phyloP scores from a whole-genome alignment of 2,888 invertebrate genomes.

The Drosophila silvestris region DNA sequence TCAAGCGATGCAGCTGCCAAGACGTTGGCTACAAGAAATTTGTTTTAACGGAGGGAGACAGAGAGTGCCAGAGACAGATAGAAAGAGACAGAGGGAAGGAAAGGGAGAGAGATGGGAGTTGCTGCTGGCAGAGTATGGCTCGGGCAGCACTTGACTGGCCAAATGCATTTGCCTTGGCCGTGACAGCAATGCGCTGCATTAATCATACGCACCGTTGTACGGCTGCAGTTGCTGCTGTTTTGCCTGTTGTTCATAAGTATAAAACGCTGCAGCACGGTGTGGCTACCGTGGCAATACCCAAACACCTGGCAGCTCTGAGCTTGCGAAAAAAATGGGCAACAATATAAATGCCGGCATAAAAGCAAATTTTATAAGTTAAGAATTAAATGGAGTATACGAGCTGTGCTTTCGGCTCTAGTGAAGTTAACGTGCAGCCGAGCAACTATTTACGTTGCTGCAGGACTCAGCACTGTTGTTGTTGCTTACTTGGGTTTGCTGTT shows the following conservation, averaged over 20 bases:
- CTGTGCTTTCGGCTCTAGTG: constrained; percentile 51
- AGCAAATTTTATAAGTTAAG: constrained; percentile 65
- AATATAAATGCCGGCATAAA: constrained; percentile 13
- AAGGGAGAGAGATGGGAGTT: neutral
- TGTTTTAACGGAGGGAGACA: constrained; percentile 15
- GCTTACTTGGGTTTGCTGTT: constrained; percentile 8
- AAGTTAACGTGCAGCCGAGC: constrained; percentile 56
- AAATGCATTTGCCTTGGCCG: constrained; percentile 46
- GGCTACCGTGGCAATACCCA: constrained; percentile 16
- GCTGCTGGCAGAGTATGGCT: neutral
- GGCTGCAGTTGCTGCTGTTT: constrained; percentile 9
- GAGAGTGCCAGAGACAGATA: neutral
- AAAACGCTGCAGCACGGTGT: constrained; percentile 27
- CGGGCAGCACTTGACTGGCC: constrained; percentile 25
- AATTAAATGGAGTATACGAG: constrained; percentile 66
- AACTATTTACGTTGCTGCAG: constrained; percentile 43
- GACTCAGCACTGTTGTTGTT: constrained; percentile 30
- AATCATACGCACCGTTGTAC: constrained; percentile 67
- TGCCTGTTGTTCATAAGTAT: constrained; percentile 21
- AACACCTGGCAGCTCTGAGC: constrained; percentile 8
- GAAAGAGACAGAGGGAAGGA: neutral
- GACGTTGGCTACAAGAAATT: constrained; percentile 35
- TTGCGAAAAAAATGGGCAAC: neutral
- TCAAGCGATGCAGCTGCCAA: constrained; percentile 24
- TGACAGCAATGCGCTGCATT: constrained; percentile 48